Evolutionary conservation across 2,797 vertebrate species (phyloP).

Genomic region (Anguilla marmorata): DNA sequence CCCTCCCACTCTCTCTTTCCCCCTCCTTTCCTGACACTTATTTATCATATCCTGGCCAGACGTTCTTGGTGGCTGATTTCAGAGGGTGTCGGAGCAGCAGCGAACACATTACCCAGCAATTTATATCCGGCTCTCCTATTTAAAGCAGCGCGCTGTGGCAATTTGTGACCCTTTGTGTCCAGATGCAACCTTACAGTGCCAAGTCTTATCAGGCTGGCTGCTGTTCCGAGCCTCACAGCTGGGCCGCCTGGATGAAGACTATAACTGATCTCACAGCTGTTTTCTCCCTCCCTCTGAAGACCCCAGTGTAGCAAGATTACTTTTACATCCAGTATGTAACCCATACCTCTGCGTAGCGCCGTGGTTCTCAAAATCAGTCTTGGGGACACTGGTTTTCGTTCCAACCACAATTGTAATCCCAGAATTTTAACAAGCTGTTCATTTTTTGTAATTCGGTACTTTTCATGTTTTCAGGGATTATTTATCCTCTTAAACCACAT

Average conservation of each 20-base stretch:
- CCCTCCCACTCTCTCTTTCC: background rate
- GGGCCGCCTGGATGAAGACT: background rate
- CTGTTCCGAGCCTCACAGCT: background rate
- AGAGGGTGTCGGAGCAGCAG: background rate
- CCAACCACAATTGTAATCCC: no score
- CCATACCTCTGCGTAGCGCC: background rate
- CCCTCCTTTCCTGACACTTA: background rate
- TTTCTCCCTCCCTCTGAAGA: background rate
- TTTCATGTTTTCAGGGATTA: background rate
- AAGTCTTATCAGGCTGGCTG: background rate
- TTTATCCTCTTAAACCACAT: background rate
- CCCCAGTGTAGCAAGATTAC: background rate
- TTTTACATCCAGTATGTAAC: background rate
- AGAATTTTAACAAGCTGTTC: no score
- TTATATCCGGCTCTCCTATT: background rate
- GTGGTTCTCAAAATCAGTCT: no score
- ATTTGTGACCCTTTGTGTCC: background rate
- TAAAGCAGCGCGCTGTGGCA: background rate
- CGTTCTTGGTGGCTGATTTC: background rate
- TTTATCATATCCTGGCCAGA: slow-evolving; percentile 16
- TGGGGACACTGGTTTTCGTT: background rate
- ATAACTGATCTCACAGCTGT: background rate
- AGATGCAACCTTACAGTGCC: background rate
- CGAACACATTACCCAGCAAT: background rate
- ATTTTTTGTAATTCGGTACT: no score